Evolutionary conservation across 2,888 invertebrate genomes (phyloP).

Genomic region (Pseudococcus viburni): DNA sequence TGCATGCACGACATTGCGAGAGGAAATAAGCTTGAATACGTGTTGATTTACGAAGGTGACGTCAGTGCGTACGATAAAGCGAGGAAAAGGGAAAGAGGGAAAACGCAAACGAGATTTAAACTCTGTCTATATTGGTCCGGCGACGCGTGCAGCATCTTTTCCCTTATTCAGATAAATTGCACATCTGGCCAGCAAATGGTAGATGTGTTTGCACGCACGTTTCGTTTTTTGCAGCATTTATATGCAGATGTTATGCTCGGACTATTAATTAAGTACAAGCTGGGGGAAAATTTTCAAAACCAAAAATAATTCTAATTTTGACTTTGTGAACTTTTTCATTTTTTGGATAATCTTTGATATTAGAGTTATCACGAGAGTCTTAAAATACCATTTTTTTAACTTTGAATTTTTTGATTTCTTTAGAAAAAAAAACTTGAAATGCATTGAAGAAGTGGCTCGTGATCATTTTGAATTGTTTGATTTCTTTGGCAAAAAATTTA

Average conservation of each 20-base stretch:
- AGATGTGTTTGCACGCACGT: neutral
- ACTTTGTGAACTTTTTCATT: too few relatives aligned
- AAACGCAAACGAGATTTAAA: conserved; percentile 4
- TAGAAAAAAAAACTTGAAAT: too few relatives aligned
- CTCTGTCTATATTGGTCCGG: neutral
- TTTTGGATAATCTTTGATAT: too few relatives aligned
- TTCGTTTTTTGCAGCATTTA: neutral
- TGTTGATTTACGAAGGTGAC: neutral
- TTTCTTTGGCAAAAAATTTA: too few relatives aligned
- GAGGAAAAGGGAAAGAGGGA: neutral
- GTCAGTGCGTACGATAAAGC: neutral
- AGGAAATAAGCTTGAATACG: conserved; percentile 23
- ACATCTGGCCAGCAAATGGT: conserved; percentile 2
- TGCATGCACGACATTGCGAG: conserved; percentile 6
- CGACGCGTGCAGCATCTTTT: neutral
- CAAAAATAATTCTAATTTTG: too few relatives aligned
- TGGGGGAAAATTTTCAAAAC: too few relatives aligned
- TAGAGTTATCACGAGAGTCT: too few relatives aligned
- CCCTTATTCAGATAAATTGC: conserved; percentile 4
- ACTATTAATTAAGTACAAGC: too few relatives aligned
- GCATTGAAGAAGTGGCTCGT: neutral
- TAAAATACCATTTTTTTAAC: too few relatives aligned
- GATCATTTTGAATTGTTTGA: neutral
- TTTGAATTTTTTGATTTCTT: too few relatives aligned
- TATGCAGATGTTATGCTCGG: neutral